phyloP scores from a whole-genome alignment of 2,888 invertebrate species.

The Dyspetes luteomarginatus region DNA sequence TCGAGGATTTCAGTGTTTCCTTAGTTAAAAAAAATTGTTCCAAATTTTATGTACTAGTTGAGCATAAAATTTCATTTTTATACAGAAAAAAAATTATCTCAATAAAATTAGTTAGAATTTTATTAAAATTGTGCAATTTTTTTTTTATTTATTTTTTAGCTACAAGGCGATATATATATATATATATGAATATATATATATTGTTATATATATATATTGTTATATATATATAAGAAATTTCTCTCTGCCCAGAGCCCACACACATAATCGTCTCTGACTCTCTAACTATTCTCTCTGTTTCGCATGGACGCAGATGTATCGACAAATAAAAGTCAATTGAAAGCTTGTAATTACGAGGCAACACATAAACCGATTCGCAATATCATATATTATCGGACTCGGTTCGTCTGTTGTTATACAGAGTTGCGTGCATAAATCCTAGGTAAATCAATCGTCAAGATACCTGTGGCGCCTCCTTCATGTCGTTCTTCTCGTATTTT shows the following conservation, averaged over 20 bases:
- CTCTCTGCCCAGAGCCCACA: conserved; percentile 10
- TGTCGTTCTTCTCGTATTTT: background rate
- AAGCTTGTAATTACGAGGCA: conserved; percentile 55
- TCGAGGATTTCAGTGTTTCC: no score
- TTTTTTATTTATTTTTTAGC: no score
- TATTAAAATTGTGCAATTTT: no score
- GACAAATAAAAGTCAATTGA: conserved; percentile 15
- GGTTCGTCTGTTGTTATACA: background rate
- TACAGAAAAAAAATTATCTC: no score
- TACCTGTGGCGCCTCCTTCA: conserved; percentile 41
- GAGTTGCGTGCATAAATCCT: conserved; percentile 24
- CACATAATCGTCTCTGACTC: background rate
- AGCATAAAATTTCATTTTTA: no score
- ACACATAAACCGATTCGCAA: background rate
- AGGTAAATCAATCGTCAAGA: conserved; percentile 52
- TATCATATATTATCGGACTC: conserved; percentile 6
- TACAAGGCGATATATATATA: no score
- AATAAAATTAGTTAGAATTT: no score
- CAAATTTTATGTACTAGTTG: no score
- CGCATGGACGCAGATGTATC: background rate
- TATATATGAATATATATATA: no score
- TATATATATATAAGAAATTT: no score
- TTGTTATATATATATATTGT: no score
- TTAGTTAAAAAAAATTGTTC: no score
- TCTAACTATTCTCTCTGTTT: background rate